Evolutionary conservation across 2,113 vertebrate genomes (phyloP).

Genomic region (Pyrgilauda ruficollis): DNA sequence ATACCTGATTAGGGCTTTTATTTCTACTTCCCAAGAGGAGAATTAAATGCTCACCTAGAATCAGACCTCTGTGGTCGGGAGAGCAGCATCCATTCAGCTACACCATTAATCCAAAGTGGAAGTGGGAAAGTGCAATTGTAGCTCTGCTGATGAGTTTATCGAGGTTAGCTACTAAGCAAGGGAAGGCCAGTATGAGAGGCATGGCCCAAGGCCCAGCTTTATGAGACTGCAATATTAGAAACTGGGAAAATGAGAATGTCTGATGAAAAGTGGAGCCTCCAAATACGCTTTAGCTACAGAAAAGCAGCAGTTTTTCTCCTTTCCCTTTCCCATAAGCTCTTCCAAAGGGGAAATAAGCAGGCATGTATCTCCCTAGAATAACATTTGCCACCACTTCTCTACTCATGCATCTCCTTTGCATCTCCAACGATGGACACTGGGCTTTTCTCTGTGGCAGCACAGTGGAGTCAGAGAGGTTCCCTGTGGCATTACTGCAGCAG

Average conservation of each 20-base stretch:
- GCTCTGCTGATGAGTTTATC: constrained; percentile 22
- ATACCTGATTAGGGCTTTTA: background rate
- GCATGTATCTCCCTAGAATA: background rate
- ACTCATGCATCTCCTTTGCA: background rate
- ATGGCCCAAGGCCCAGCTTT: constrained; percentile 32
- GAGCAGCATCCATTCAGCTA: background rate
- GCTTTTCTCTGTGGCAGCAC: background rate
- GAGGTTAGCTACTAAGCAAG: background rate
- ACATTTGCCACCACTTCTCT: background rate
- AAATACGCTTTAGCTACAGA: background rate
- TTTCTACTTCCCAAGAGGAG: background rate
- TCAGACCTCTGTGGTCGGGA: background rate
- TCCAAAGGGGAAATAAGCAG: background rate
- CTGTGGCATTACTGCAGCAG: background rate
- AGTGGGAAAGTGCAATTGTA: too few relatives aligned
- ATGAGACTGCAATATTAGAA: constrained; percentile 18
- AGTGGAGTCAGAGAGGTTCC: background rate
- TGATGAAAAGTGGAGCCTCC: background rate
- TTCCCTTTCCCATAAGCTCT: background rate
- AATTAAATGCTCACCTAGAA: constrained; percentile 23
- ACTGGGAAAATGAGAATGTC: background rate
- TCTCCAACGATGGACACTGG: background rate
- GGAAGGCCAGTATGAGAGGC: background rate
- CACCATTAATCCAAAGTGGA: constrained; percentile 9
- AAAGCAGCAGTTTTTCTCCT: background rate